These are phyloP conservation scores for Neuroterus valhalla DNA, from an alignment of 1,140 invertebrate genomes.

Conservation along the genomic window DNA sequence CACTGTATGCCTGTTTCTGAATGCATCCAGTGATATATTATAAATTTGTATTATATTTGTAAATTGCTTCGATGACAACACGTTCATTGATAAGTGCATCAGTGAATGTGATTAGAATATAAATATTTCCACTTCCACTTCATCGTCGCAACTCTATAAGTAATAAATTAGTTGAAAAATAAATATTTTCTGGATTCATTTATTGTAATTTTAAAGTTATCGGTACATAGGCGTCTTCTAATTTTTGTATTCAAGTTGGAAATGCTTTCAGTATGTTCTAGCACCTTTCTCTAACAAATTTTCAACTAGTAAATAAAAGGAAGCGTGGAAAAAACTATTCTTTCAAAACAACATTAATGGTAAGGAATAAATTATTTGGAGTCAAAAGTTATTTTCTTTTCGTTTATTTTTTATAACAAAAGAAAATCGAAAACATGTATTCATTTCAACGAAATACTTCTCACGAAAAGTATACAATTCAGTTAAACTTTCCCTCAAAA, in stretches of 20 bases:
- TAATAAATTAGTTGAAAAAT: constrained; percentile 23
- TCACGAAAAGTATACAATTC: background rate
- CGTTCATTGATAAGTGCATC: background rate
- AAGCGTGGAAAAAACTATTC: too few relatives aligned
- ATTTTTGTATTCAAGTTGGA: too few relatives aligned
- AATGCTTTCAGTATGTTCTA: too few relatives aligned
- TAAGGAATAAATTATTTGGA: background rate
- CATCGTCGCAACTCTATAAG: constrained; percentile 16
- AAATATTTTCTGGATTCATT: background rate
- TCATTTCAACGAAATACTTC: background rate
- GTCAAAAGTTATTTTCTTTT: background rate
- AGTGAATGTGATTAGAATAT: background rate
- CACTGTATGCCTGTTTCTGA: background rate
- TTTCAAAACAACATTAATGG: too few relatives aligned
- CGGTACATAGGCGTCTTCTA: too few relatives aligned
- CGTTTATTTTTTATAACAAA: constrained; percentile 18
- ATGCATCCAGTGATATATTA: constrained; percentile 10
- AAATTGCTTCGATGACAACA: constrained; percentile 7
- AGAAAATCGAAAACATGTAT: background rate
- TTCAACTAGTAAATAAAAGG: too few relatives aligned
- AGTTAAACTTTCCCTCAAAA: constrained; percentile 1
- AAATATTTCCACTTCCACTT: constrained; percentile 9
- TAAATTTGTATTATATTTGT: constrained; percentile 27
- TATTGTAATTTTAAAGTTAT: background rate
- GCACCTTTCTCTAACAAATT: too few relatives aligned